These are phyloP conservation scores for Nemapogon koenigi DNA, from an alignment of 2,888 invertebrate genomes.

Conservation along the genomic window DNA sequence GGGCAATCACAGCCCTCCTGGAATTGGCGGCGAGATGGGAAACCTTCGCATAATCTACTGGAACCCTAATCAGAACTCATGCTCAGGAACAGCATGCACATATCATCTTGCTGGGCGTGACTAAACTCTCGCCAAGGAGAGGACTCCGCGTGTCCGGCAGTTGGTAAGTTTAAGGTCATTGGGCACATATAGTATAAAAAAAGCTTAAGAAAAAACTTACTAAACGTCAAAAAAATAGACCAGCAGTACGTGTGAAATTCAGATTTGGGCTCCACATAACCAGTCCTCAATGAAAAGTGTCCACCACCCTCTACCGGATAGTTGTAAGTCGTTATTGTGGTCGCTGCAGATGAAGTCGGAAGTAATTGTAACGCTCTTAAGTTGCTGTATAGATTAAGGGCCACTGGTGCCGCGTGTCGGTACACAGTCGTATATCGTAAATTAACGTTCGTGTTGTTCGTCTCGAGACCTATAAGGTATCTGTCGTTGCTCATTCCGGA, in stretches of 20 bases:
- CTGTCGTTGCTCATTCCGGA: conserved; percentile 50
- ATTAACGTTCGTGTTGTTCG: conserved; percentile 39
- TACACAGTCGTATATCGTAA: conserved; percentile 55
- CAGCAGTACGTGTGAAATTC: conserved; percentile 16
- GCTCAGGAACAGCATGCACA: no score
- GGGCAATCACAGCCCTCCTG: no score
- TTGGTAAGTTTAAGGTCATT: background rate
- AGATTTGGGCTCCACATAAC: conserved; percentile 20
- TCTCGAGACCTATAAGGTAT: conserved; percentile 51
- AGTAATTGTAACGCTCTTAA: conserved; percentile 24
- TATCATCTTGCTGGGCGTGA: no score
- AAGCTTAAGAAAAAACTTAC: conserved; percentile 27
- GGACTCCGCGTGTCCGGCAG: no score
- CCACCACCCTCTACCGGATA: conserved; percentile 21
- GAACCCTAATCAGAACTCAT: no score
- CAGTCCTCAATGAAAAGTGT: background rate
- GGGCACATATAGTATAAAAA: background rate
- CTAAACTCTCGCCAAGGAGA: no score
- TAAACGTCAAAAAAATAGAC: conserved; percentile 20
- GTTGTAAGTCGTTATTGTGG: conserved; percentile 24
- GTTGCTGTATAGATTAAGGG: conserved; percentile 55
- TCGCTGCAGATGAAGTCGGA: conserved; percentile 17
- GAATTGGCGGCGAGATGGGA: no score
- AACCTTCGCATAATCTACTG: no score
- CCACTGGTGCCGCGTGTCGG: conserved; percentile 59